A percentile compares a stretch with the other conserved stretches of the same genome.
Evolutionary conservation across 53 echinoderm and acorn worm genomes (phyloP).

Genomic region (Apostichopus leukothele): DNA sequence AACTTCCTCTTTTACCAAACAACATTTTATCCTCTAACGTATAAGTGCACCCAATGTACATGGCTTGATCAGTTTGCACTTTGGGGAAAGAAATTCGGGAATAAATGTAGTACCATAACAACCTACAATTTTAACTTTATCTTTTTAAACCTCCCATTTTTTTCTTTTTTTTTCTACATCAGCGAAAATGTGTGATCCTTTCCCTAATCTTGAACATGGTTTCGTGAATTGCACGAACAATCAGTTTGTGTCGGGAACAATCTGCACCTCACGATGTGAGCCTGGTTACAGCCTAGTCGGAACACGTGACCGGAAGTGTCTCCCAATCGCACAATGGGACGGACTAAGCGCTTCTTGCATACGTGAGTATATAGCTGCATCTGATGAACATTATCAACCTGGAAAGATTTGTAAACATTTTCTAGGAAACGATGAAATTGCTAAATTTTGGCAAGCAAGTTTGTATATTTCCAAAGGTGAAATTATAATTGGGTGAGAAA

Average conservation of each 20-base stretch:
- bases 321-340: constrained; percentile 83
- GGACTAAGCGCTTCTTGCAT: constrained; percentile 71
- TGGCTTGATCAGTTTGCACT: too few species aligned
- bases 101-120: too few species aligned
- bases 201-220: constrained; percentile 61
- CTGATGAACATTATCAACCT: background rate
- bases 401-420: too few species aligned
- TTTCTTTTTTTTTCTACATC: background rate
- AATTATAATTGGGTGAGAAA: too few species aligned
- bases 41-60: too few species aligned
- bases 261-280: constrained; percentile 69
- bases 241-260: constrained; percentile 67
- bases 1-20: too few species aligned
- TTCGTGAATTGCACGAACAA: constrained; percentile 63
- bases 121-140: too few species aligned
- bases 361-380: constrained; percentile 51
- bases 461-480: too few species aligned
- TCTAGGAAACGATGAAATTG: too few species aligned
- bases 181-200: constrained; percentile 81
- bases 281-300: constrained; percentile 72
- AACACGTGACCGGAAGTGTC: constrained; percentile 67
- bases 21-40: too few species aligned
- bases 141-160: background rate
- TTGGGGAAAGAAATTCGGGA: too few species aligned
- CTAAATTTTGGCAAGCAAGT: too few species aligned